Evolutionary conservation across 2,113 vertebrate species (phyloP).

Genomic region (Marcusenius ussheri): DNA sequence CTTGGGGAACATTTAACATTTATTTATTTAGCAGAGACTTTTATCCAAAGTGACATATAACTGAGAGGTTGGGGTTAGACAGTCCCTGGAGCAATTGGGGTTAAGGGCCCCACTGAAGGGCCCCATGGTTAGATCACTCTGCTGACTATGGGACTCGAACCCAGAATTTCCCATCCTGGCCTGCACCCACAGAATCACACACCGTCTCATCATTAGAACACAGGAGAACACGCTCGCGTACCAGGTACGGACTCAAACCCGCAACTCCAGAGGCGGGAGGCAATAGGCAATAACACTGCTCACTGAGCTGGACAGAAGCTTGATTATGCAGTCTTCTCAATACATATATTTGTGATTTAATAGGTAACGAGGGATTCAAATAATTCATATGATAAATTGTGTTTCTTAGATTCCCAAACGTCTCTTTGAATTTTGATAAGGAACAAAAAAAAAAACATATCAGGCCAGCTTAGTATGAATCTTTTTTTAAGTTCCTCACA

Average conservation of each 20-base stretch:
- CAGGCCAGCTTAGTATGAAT: not conserved
- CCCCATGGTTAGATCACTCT: not conserved
- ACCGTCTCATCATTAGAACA: not conserved
- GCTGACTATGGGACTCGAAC: not conserved
- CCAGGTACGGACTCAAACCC: not conserved
- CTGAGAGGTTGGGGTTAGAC: not conserved
- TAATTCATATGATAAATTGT: not conserved
- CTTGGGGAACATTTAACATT: not conserved
- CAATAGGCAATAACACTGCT: not conserved
- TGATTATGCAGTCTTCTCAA: slow-evolving; percentile 1
- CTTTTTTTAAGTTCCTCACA: slow-evolving; percentile 26
- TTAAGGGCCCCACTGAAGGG: not conserved
- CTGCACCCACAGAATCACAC: not conserved
- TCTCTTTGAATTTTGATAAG: slow-evolving; percentile 1
- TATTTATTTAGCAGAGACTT: not conserved
- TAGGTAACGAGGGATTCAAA: not conserved
- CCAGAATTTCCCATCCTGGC: not conserved
- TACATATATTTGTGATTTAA: slow-evolving; percentile 6
- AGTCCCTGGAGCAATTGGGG: not conserved
- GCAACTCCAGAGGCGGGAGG: not conserved
- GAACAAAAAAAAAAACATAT: not conserved
- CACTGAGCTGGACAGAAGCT: not conserved
- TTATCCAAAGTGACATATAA: not conserved
- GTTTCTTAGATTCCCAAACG: not conserved
- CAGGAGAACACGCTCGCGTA: not conserved